Base-by-base conservation (phyloP, 1,140 invertebrate species). In the Drosophila insularis region DNA sequence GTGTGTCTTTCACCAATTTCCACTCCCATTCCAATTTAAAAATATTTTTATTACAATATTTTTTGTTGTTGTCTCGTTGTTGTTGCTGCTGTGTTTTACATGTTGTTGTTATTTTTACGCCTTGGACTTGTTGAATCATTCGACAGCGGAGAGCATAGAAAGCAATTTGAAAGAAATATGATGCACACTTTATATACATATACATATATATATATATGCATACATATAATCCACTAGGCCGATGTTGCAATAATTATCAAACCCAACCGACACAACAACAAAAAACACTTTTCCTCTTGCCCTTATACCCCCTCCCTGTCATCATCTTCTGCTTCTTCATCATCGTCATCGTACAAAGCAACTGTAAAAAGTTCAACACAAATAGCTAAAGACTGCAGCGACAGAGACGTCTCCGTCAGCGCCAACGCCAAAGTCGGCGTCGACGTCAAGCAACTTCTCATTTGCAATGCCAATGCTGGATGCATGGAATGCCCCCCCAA, bases 381-480 rank as follows among this genome's bases (percentile, higher is more conserved):
- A 61, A 61, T 61, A 61, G 59, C 59, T 58, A 17, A 31, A 11
- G 53, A n/a, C 14, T n/a, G n/a, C 37, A n/a, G n/a, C 13, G 13
- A 40, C 13, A 5, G 17, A 7, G 43, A 8, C 43, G 10, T 2
- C 37, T 43, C 19, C 63, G 31, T 0, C 43, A 7, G 2, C 58
- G 55, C 21, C 63, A 14, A 54, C 43, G 62, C 11, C 27, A 10
- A 39, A 46, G 14, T 4, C 37, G n/a, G 53, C 14, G 50, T n/a
- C n/a, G 43, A 50, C 43, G 53, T n/a, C 54, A 59, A 35, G 31
- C 58, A 68, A 40, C 68, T 64, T 31, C 54, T 74, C 72, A 74
- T 74, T 74, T 67, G 68, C 68, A 74, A 74, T 71, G 72, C 68
- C 63, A 74, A 74, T 70, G 72, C 72, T 71, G 63, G 63, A 70